Conservation (phyloP, 2,888 invertebrate species). For the Oligia latruncula region DNA sequence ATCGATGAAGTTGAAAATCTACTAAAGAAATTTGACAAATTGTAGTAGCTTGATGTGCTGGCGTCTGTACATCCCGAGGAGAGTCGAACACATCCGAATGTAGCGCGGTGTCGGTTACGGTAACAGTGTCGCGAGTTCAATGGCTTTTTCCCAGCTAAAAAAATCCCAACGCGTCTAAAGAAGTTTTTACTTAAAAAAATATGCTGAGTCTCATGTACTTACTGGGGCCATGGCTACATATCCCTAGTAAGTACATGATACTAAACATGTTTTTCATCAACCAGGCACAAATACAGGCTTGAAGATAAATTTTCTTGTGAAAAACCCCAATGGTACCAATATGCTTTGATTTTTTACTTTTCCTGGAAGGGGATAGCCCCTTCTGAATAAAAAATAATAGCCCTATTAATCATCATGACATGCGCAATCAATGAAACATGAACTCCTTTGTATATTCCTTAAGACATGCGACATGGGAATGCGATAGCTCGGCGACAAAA, state of each 20-base stretch:
- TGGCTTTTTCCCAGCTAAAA: too few species aligned
- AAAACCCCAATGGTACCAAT: too few species aligned
- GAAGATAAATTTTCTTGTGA: not conserved
- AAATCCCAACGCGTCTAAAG: too few species aligned
- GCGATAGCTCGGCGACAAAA: not conserved
- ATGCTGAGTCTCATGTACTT: not conserved
- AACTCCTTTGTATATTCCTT: not conserved
- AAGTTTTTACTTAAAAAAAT: not conserved
- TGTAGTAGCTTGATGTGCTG: too few species aligned
- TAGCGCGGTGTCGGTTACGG: too few species aligned
- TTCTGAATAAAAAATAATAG: not conserved
- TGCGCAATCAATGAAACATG: not conserved
- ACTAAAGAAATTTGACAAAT: too few species aligned
- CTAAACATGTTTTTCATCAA: not conserved
- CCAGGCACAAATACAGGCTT: not conserved
- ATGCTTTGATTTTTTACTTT: not conserved
- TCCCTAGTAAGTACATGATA: too few species aligned
- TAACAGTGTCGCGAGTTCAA: too few species aligned
- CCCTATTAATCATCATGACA: constrained; percentile 21
- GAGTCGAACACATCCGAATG: too few species aligned
- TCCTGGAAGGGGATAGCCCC: not conserved
- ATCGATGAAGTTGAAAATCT: too few species aligned
- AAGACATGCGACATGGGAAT: not conserved
- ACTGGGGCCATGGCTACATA: not conserved
- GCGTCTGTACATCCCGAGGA: too few species aligned